phyloP scores from a whole-genome alignment of 2,888 invertebrate genomes.

The Thymelicus acteon region DNA sequence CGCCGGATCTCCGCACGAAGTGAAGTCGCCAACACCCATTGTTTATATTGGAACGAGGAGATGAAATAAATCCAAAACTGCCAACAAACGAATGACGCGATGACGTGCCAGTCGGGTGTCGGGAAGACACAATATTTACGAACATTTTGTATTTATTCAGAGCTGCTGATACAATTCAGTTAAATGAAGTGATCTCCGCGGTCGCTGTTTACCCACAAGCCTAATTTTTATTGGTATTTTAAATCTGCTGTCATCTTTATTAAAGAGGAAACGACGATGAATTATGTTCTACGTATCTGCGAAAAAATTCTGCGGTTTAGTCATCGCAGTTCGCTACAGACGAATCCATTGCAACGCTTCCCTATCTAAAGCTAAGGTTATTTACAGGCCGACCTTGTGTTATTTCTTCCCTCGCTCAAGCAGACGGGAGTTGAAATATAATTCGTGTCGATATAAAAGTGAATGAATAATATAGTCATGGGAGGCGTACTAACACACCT shows the following conservation, averaged over 20 bases:
- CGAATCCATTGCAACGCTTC: conserved; percentile 57
- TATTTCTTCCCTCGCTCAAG: conserved; percentile 66
- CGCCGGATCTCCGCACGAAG: conserved; percentile 24
- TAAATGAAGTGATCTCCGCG: background rate
- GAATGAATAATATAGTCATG: conserved; percentile 60
- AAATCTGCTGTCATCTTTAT: conserved; percentile 28
- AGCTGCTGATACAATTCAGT: background rate
- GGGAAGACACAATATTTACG: conserved; percentile 26
- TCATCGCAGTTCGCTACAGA: conserved; percentile 41
- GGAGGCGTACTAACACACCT: conserved; percentile 57
- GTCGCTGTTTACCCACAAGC: conserved; percentile 6
- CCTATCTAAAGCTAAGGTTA: conserved; percentile 59
- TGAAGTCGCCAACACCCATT: conserved; percentile 11
- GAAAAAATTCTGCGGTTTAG: conserved; percentile 37
- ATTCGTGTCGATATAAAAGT: conserved; percentile 59
- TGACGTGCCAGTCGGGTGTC: background rate
- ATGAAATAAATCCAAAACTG: conserved; percentile 19
- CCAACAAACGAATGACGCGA: background rate
- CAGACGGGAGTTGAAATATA: conserved; percentile 65
- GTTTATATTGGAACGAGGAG: conserved; percentile 28
- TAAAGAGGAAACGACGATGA: background rate
- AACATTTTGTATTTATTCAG: conserved; percentile 9
- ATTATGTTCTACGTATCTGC: conserved; percentile 20
- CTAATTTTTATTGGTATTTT: conserved; percentile 19
- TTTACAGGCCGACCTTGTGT: conserved; percentile 73